Conservation (phyloP, 2,888 invertebrate species). For the Oscheius onirici region DNA sequence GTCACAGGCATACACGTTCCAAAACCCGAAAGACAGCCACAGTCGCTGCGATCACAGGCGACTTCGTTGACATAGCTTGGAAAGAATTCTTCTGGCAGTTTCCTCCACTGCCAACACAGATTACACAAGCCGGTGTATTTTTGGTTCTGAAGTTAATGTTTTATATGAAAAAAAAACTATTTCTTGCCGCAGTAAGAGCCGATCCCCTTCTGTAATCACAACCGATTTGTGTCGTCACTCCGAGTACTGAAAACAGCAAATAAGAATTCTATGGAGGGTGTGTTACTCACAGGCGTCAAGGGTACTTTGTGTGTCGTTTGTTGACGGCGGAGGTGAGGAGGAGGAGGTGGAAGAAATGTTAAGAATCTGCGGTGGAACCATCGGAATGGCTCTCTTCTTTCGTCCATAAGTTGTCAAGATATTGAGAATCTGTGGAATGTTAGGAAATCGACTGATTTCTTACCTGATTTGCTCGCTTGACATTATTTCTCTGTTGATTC, state of each 20-base stretch:
- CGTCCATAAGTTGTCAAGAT: conserved; percentile 1
- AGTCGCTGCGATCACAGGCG: conserved; percentile 48
- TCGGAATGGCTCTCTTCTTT: conserved; percentile 8
- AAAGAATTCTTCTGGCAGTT: conserved; percentile 49
- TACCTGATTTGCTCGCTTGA: conserved; percentile 9
- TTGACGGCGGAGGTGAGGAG: not conserved
- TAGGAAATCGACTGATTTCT: not conserved
- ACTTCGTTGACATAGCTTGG: conserved; percentile 58
- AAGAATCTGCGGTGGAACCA: not conserved
- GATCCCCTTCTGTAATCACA: conserved; percentile 51
- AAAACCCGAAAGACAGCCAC: conserved; percentile 55
- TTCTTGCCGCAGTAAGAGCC: conserved; percentile 29
- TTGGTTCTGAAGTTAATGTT: conserved; percentile 2
- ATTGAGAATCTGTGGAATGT: not conserved
- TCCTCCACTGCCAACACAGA: conserved; percentile 57
- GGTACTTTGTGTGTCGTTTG: not conserved
- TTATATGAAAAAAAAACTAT: not conserved
- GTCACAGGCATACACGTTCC: conserved; percentile 50
- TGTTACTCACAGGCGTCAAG: conserved; percentile 7
- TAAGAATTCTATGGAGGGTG: not conserved
- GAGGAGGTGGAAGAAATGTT: too few relatives aligned
- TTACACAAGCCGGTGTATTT: conserved; percentile 31
- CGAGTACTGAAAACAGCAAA: conserved; percentile 39
- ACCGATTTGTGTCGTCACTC: conserved; percentile 47
- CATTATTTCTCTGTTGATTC: not conserved